Conservation (phyloP, 2,888 invertebrate species). For the Ophion ellenae region DNA sequence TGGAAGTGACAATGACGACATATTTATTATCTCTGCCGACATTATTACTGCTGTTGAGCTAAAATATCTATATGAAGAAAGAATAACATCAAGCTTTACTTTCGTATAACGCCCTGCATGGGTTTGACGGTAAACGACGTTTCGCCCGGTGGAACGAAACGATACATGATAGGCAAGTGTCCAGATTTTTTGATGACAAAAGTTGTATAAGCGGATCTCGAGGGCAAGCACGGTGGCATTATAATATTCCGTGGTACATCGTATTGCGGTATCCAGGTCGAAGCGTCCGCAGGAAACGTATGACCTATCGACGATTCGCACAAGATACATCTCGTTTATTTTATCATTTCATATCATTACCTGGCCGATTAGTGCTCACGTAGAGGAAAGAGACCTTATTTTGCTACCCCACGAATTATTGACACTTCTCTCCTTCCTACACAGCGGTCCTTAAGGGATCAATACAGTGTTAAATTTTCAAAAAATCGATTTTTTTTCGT, state of each 20-base stretch:
- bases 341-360: not conserved
- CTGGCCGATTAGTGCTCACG: no score
- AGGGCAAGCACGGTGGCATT: slow-evolving; percentile 78
- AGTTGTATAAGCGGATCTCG: slow-evolving; percentile 78
- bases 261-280: slow-evolving; percentile 76
- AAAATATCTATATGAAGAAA: no score
- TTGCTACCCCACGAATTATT: no score
- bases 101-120: slow-evolving; percentile 81
- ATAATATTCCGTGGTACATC: slow-evolving; percentile 76
- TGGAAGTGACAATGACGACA: no score
- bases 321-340: not conserved
- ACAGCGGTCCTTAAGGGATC: no score
- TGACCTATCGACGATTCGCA: slow-evolving; percentile 68
- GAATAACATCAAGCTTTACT: slow-evolving; percentile 62
- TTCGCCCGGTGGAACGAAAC: slow-evolving; percentile 82
- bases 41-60: no score
- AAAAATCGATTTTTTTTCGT: no score
- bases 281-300: slow-evolving; percentile 69
- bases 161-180: slow-evolving; percentile 82
- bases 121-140: slow-evolving; percentile 83
- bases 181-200: slow-evolving; percentile 81
- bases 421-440: no score
- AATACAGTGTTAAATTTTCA: no score
- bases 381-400: no score
- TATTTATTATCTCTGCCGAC: no score